phyloP scores from a whole-genome alignment of 2,888 invertebrate species.

The Lasiommata megera region DNA sequence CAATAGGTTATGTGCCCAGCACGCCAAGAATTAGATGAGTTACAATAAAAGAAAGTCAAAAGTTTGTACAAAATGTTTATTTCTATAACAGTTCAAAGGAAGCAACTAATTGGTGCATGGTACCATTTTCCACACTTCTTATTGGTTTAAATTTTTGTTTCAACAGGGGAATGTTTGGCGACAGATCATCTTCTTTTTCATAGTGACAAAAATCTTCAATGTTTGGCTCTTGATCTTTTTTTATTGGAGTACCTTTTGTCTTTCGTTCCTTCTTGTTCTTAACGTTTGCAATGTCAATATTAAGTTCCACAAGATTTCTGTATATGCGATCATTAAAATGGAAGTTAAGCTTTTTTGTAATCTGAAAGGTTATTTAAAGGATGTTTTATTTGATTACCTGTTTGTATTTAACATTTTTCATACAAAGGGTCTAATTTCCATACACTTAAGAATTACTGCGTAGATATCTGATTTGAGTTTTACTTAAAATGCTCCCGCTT shows the following conservation, averaged over 20 bases:
- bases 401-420: conserved; percentile 3
- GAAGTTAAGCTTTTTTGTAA: conserved; percentile 70
- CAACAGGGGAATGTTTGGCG: conserved; percentile 53
- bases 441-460: too few relatives aligned
- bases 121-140: conserved; percentile 52
- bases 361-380: conserved; percentile 41
- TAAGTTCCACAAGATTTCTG: conserved; percentile 69
- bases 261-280: conserved; percentile 48
- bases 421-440: too few relatives aligned
- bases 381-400: neutral
- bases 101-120: conserved; percentile 58
- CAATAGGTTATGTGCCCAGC: too few relatives aligned
- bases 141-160: conserved; percentile 60
- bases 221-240: conserved; percentile 68
- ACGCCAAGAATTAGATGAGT: too few relatives aligned
- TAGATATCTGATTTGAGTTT: too few relatives aligned
- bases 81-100: conserved; percentile 66
- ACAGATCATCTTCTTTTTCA: conserved; percentile 52
- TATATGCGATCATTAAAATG: conserved; percentile 73
- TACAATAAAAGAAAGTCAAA: too few relatives aligned
- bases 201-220: conserved; percentile 71
- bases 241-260: conserved; percentile 39
- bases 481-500: too few relatives aligned
- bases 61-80: neutral
- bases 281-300: conserved; percentile 50